Base-by-base conservation (phyloP, 2,797 vertebrate genomes). In the Sus cebifrons region DNA sequence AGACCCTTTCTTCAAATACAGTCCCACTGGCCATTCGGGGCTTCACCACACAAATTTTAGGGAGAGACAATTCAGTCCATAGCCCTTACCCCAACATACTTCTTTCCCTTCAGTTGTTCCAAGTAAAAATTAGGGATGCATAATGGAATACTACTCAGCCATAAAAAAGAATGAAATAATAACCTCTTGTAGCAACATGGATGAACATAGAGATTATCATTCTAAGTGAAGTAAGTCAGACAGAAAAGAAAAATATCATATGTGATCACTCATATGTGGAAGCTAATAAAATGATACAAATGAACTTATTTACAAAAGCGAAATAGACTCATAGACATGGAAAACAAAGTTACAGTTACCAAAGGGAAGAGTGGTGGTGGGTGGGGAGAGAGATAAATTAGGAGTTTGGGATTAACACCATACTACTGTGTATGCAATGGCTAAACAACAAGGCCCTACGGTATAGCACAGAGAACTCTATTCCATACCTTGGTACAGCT, bases 11-110 rank as follows among this genome's bases (percentile, higher is more conserved):
- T 81, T 65, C 20, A 68, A n/a, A 52, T 17, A 10, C 6, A 36
- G n/a, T 23, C 16, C 5, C 17, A 2, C 5, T 54, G 17, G 29
- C 44, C 7, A 68, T 15, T 4, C 0, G 2, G 2, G 18, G 10
- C 58, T 92, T 56, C 27, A 49, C 10, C 6, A 10, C 0, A 20
- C 40, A 20, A 64, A 40, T 52, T 73, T 58, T 62, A 2, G 7
- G 29, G 49, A 16, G 40, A 23, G 5, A 21, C 13, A 8, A 1
- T 74, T 87, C 2, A 58, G 17, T 11, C 49, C 13, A 1, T 3
- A 49, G 13, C 18, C 36, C 36, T 27, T 2, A 1, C 8, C 81
- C 29, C 25, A 49, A 16, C 18, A 32, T 68, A 14, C 18, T 14
- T 40, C 27, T 84, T 56, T 52, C 4, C 23, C 29, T 64, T 62